Evolutionary conservation across 2,797 vertebrate species (phyloP).

Genomic region (Crax fasciolata): DNA sequence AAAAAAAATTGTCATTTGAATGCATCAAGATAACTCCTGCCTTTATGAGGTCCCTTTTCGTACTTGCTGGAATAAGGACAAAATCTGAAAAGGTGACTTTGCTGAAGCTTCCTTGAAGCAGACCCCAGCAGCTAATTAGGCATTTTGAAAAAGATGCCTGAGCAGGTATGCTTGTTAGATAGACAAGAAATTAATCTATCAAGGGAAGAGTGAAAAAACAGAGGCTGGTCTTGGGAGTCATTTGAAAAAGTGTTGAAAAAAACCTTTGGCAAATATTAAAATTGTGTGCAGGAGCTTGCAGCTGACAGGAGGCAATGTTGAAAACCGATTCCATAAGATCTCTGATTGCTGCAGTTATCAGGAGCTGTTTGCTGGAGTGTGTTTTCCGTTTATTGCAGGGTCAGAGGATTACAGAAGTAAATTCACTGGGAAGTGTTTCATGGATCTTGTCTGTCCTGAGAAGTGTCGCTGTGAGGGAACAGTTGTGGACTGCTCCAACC

Average conservation of each 20-base stretch:
- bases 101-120: not conserved
- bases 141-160: not conserved
- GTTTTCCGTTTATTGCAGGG: constrained; percentile 83
- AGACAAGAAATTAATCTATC: not conserved
- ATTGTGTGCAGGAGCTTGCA: not conserved
- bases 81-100: not conserved
- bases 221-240: not conserved
- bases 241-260: not conserved
- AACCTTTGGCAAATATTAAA: not conserved
- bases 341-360: not conserved
- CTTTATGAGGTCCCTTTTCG: not conserved
- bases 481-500: constrained; percentile 96
- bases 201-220: not conserved
- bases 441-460: constrained; percentile 95
- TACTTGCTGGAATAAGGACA: constrained; percentile 1
- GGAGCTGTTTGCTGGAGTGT: not conserved
- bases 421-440: constrained; percentile 93
- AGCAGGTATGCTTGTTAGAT: constrained; percentile 10
- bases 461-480: constrained; percentile 96
- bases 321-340: not conserved
- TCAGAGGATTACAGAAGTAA: constrained; percentile 95
- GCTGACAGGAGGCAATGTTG: not conserved
- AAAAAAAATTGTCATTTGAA: not conserved
- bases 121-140: not conserved
- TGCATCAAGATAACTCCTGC: not conserved